A percentile compares a stretch with the other conserved stretches of the same genome.
Conservation (phyloP, 35 echinoderm and acorn worm genomes). For the Eucidaris tribuloides region DNA sequence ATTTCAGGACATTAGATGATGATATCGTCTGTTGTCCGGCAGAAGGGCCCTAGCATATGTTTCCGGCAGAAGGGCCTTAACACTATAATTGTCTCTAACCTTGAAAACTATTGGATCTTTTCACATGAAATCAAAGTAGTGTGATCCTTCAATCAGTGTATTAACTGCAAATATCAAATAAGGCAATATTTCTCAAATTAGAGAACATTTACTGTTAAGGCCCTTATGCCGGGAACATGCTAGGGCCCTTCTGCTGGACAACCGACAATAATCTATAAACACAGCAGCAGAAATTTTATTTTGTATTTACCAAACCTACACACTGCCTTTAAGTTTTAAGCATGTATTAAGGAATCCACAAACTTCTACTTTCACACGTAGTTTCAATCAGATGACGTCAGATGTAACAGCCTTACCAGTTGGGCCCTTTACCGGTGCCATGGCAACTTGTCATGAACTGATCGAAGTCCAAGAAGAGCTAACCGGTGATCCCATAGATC, state of each 20-base stretch:
- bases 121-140: too few relatives aligned
- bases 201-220: background rate
- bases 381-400: constrained; percentile 24
- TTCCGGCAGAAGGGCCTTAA: too few relatives aligned
- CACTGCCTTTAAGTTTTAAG: background rate
- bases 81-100: too few relatives aligned
- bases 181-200: background rate
- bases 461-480: constrained; percentile 41
- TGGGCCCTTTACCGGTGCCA: constrained; percentile 15
- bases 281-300: background rate
- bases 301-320: background rate
- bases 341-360: background rate
- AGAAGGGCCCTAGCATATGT: too few relatives aligned
- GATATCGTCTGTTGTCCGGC: too few relatives aligned
- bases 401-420: background rate
- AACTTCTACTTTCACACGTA: background rate
- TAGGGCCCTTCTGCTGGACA: background rate
- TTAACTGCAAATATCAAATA: too few relatives aligned
- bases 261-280: background rate
- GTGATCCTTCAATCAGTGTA: too few relatives aligned
- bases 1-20: too few relatives aligned
- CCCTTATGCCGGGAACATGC: too few relatives aligned
- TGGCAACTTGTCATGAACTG: constrained; percentile 71
- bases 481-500: constrained; percentile 58
- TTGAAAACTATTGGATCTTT: too few relatives aligned